Evolutionary conservation across 1,140 invertebrate genomes (phyloP), one percentile per base, ranked within the genome.

Genomic region (Pomacea maculata): DNA sequence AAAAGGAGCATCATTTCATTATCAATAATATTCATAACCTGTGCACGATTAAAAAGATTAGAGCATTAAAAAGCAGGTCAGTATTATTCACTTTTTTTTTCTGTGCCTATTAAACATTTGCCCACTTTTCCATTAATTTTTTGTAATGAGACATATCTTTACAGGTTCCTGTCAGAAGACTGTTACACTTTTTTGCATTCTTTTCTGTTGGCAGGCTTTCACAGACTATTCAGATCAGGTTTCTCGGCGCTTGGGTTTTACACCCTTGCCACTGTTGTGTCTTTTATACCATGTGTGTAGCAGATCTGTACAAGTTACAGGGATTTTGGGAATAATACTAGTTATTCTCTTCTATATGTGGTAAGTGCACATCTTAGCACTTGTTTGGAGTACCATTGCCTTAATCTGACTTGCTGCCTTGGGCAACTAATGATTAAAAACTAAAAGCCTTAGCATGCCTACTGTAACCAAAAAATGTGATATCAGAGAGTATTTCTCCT

Each of bases 221-320:
- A 97, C 97, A n/a, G 98, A 99, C 90, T 97, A 98, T 88, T 98
- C 97, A 0, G 98, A 99, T 90, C 92, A 98, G 63, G 96, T 99
- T 10, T 97, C 97, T 0, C 93, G 98, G 6, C 93, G 98, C 80
- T 98, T 99, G 96, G 98, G 97, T 8, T 99, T 99, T 88, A 99
- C 99, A 88, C 98, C 98, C 6, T 93, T 99, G 82, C 98, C 98
- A 0, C 90, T 99, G 55, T 95, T 96, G 0, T 97, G 99, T 29
- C 95, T 99, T 14, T 78, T 91, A 15, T 95, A 96, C 7, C 94
- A 96, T 78, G 96, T 98, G 1, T 88, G 98, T 12, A 92, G 93
- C 68, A 93, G 95, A 90, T 94, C 96, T 79, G 86, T 94, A 67
- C 90, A 90, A 57, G 88, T 96, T 81, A 91, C 94, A 87, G 91